Conservation (phyloP, 2,113 vertebrate genomes). For the Marcusenius ussheri region DNA sequence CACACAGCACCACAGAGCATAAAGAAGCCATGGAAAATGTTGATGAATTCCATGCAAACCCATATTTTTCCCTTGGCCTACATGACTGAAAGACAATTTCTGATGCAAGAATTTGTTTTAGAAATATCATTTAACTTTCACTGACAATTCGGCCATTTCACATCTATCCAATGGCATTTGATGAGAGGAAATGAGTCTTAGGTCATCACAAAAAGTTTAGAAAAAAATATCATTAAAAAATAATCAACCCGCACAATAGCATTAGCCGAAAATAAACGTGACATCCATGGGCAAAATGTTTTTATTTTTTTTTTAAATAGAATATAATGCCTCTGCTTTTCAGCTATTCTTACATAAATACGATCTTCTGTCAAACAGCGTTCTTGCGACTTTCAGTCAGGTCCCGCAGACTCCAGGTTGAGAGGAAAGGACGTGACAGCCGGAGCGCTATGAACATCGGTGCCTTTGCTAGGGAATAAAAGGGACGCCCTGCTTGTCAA, state of each 20-base stretch:
- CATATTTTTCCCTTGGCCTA: background rate
- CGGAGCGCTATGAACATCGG: background rate
- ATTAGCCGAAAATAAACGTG: background rate
- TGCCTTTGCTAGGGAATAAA: background rate
- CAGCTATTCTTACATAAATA: background rate
- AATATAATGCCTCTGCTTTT: background rate
- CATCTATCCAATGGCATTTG: background rate
- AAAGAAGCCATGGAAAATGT: background rate
- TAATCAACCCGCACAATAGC: background rate
- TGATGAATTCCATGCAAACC: background rate
- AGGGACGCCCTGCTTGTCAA: background rate
- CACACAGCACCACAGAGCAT: background rate
- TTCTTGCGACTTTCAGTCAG: background rate
- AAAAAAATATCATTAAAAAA: background rate
- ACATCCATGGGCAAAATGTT: background rate
- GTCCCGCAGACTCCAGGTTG: background rate
- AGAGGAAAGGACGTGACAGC: background rate
- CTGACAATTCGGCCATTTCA: background rate
- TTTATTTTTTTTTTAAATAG: slow-evolving; percentile 6
- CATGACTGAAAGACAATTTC: background rate
- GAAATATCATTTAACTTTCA: background rate
- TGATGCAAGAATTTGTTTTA: background rate
- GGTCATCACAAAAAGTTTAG: background rate
- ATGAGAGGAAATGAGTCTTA: background rate
- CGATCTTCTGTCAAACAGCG: background rate